Conservation (phyloP, 1,140 invertebrate species). For the Arctopsyche grandis region DNA sequence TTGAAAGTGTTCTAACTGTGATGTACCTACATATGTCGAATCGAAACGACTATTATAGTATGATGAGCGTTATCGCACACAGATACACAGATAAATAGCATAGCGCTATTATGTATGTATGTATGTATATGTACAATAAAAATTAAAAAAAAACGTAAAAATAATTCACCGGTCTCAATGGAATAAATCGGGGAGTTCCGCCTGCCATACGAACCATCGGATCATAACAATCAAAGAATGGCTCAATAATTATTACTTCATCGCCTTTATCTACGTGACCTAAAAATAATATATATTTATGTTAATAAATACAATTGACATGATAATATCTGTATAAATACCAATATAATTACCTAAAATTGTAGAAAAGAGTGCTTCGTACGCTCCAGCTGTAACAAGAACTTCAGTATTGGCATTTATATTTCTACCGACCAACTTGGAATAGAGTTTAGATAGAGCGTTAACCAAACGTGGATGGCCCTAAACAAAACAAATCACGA, state of each 20-base stretch:
- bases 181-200: conserved; percentile 87
- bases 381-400: conserved; percentile 90
- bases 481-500: conserved; percentile 65
- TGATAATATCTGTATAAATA: not conserved
- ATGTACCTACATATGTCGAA: too few relatives aligned
- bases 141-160: conserved; percentile 1
- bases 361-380: conserved; percentile 88
- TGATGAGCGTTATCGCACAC: too few relatives aligned
- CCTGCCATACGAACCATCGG: conserved; percentile 92
- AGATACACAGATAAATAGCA: too few relatives aligned
- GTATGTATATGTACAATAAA: not conserved
- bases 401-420: conserved; percentile 88
- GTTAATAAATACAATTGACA: not conserved
- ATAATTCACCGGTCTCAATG: conserved; percentile 77
- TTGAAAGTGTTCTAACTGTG: too few relatives aligned
- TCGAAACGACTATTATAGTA: too few relatives aligned
- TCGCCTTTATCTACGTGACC: conserved; percentile 86
- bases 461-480: conserved; percentile 92
- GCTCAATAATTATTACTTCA: conserved; percentile 98
- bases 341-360: conserved; percentile 66
- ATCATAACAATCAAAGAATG: conserved; percentile 98
- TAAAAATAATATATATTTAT: conserved; percentile 58
- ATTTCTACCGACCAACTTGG: conserved; percentile 75
- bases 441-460: conserved; percentile 86
- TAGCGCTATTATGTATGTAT: too few relatives aligned